These are phyloP conservation scores for Stictocephala bisonia DNA, from an alignment of 2,888 invertebrate genomes.

Conservation along the genomic window DNA sequence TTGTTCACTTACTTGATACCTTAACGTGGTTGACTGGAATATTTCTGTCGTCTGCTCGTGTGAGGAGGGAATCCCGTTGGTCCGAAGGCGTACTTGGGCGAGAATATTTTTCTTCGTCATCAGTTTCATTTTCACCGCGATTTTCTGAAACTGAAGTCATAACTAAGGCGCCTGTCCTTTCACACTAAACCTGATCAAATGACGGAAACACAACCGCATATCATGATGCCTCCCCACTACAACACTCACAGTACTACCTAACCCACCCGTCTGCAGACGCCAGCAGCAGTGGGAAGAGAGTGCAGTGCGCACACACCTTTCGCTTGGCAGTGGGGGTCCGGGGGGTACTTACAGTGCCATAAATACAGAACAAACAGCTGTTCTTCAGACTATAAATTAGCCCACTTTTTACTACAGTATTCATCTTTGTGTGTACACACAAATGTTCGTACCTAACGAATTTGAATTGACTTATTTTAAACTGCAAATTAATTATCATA, in stretches of 20 bases:
- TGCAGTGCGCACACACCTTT: background rate
- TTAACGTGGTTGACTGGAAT: slow-evolving; percentile 1
- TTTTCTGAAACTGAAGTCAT: slow-evolving; percentile 38
- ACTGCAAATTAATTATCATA: no score
- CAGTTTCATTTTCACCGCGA: slow-evolving; percentile 42
- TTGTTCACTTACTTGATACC: slow-evolving; percentile 24
- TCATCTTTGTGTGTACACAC: no score
- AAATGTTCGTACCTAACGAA: no score
- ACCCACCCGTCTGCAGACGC: background rate
- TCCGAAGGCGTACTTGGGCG: slow-evolving; percentile 44
- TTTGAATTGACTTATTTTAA: no score
- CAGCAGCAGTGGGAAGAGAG: slow-evolving; percentile 8
- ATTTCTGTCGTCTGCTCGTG: slow-evolving; percentile 42
- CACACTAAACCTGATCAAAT: slow-evolving; percentile 21
- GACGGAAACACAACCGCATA: slow-evolving; percentile 17
- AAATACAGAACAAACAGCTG: no score
- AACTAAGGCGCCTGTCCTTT: background rate
- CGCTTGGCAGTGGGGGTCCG: no score
- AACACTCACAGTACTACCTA: no score
- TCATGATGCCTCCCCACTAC: slow-evolving; percentile 29
- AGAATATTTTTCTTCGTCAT: slow-evolving; percentile 49
- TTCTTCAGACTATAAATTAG: no score
- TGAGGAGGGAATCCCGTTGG: slow-evolving; percentile 33
- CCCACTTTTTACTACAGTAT: no score
- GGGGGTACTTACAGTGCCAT: no score